Base-by-base conservation (phyloP, 1,140 invertebrate genomes). In the Carposina sasakii region DNA sequence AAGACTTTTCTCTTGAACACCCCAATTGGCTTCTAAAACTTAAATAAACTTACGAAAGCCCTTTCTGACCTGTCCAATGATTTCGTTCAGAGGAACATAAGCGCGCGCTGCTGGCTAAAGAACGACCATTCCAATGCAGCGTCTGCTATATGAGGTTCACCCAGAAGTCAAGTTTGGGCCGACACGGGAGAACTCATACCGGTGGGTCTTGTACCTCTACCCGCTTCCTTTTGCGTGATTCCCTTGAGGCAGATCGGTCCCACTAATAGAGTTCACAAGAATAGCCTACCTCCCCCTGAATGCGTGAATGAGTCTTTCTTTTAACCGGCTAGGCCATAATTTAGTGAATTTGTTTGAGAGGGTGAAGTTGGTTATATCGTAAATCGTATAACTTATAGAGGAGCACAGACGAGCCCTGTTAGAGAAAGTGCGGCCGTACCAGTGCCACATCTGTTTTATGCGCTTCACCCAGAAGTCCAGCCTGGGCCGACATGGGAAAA, bases 381-480 rank as follows among this genome's bases (percentile, higher is more conserved):
- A 68, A 78, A 65, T 76, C 71, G 78, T 84, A 72, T 85, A 76
- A 61, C 67, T 86, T 86, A 79, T 86, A 86, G 84, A 86, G 81
- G 84, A 86, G 81, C 84, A 86, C 81, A 85, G 84, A 79, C 84
- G 78, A 76, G 82, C 82, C 81, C 79, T 86, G 79, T 86, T 88
- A 71, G 87, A 88, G 69, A 88, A 88, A 83, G 82, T 85, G 81
- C 85, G 84, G 67, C 92, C 92, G 48, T 92, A 86, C 77, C 76
- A 87, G 73, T 88, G 86, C 81, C 74, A 84, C 71, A 84, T 87
- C 75, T 90, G 88, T 85, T 88, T 87, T 69, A 87, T 87, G 71
- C 85, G 86, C 74, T 90, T 90, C 81, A 87, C 85, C 77, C 84
- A 87, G 81, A 86, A 85, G 76, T 86, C 85, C 79, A 86, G 83